phyloP scores from a whole-genome alignment of 2,888 invertebrate genomes.

The Nomada fabriciana region DNA sequence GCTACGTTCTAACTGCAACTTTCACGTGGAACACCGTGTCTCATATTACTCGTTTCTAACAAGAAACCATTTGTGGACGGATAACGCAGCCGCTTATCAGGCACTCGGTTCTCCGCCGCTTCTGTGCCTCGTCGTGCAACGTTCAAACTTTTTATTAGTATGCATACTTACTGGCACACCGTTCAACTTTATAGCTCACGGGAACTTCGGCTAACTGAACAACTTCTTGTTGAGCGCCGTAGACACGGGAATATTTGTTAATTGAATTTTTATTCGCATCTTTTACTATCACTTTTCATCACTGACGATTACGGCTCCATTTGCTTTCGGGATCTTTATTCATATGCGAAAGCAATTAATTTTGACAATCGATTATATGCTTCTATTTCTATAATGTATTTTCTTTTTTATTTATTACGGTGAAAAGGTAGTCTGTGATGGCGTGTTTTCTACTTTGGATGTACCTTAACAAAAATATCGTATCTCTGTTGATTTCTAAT shows the following conservation, averaged over 20 bases:
- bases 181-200: constrained; percentile 16
- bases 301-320: too few relatives aligned
- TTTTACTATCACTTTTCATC: too few relatives aligned
- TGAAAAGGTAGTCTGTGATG: too few relatives aligned
- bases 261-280: not conserved
- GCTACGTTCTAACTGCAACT: constrained; percentile 49
- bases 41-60: constrained; percentile 54
- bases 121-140: constrained; percentile 12
- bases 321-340: too few relatives aligned
- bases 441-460: too few relatives aligned
- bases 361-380: too few relatives aligned
- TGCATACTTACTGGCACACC: constrained; percentile 13
- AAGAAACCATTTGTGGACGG: constrained; percentile 59
- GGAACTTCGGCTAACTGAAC: not conserved
- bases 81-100: constrained; percentile 50
- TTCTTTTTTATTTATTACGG: too few relatives aligned
- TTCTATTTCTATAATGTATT: too few relatives aligned
- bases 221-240: not conserved
- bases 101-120: constrained; percentile 18
- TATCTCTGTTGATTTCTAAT: too few relatives aligned
- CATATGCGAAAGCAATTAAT: too few relatives aligned
- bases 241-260: not conserved
- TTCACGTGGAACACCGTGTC: constrained; percentile 62
- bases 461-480: too few relatives aligned
- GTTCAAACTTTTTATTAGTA: constrained; percentile 37